Evolutionary conservation across 1,140 invertebrate genomes (phyloP).

Genomic region (Papilio xuthus): DNA sequence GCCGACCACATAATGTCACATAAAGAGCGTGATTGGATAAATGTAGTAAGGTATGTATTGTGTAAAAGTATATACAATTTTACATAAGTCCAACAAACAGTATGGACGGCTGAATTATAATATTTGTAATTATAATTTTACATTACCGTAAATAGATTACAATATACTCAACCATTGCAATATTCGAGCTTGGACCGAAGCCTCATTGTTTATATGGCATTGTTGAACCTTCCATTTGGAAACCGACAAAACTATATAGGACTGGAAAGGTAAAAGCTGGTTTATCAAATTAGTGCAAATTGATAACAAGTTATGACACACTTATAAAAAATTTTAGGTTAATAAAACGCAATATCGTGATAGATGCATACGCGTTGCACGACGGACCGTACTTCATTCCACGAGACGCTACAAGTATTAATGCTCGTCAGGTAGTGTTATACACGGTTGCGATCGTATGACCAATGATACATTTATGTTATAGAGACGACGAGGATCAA

Average conservation of each 20-base stretch:
- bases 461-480: no score
- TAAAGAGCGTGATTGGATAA: not conserved
- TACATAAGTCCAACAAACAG: not conserved
- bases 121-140: no score
- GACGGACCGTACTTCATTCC: conserved; percentile 40
- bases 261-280: not conserved
- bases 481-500: no score
- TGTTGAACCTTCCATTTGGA: conserved; percentile 7
- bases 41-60: not conserved
- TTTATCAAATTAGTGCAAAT: not conserved
- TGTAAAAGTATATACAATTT: no score
- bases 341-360: conserved; percentile 41
- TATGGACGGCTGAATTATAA: not conserved
- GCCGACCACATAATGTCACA: not conserved
- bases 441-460: no score
- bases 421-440: conserved; percentile 9
- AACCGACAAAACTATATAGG: not conserved
- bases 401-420: not conserved
- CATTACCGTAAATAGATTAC: no score
- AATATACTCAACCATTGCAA: conserved; percentile 29
- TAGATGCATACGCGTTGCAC: conserved; percentile 48
- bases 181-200: conserved; percentile 44
- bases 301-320: not conserved
- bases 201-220: conserved; percentile 46
- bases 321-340: conserved; percentile 38